Evolutionary conservation across 2,113 vertebrate genomes (phyloP).

Genomic region (Lamprotornis superbus): DNA sequence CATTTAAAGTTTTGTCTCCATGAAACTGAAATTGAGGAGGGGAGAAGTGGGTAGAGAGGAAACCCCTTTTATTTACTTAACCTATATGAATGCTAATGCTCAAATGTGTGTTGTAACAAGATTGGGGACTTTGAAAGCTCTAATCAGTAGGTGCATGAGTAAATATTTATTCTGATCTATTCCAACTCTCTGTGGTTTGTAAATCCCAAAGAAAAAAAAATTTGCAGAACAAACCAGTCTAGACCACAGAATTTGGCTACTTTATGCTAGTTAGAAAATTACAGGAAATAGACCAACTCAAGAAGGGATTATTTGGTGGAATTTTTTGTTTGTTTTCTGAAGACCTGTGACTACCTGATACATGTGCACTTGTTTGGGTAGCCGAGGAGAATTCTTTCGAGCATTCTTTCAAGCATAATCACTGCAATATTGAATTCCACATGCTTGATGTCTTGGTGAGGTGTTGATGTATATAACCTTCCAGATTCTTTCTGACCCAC

Average conservation of each 20-base stretch:
- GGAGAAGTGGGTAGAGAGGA: not conserved
- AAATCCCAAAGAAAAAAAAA: slow-evolving; percentile 56
- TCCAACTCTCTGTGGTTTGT: slow-evolving; percentile 58
- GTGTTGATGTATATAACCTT: slow-evolving; percentile 43
- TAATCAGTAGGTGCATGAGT: slow-evolving; percentile 38
- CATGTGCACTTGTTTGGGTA: not conserved
- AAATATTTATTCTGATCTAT: slow-evolving; percentile 65
- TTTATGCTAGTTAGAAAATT: slow-evolving; percentile 40
- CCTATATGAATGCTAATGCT: not conserved
- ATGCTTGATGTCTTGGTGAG: slow-evolving; percentile 12
- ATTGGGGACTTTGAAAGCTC: slow-evolving; percentile 16
- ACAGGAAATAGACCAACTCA: slow-evolving; percentile 35
- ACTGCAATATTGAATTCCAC: slow-evolving; percentile 35
- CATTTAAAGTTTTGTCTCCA: not conserved
- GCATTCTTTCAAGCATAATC: slow-evolving; percentile 28
- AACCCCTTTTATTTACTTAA: not conserved
- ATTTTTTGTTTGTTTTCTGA: not conserved
- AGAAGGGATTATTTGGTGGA: not conserved
- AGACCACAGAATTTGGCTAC: slow-evolving; percentile 59
- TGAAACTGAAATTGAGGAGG: not conserved
- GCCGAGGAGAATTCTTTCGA: not conserved
- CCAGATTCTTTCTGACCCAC: not conserved
- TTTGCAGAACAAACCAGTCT: slow-evolving; percentile 59
- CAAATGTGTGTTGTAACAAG: not conserved
- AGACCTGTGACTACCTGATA: not conserved